A percentile compares a stretch with the other conserved stretches of the same genome.
These are phyloP conservation scores for Ictidomys tridecemlineatus DNA, from an alignment of 2,113 vertebrate species.

Conservation along the genomic window DNA sequence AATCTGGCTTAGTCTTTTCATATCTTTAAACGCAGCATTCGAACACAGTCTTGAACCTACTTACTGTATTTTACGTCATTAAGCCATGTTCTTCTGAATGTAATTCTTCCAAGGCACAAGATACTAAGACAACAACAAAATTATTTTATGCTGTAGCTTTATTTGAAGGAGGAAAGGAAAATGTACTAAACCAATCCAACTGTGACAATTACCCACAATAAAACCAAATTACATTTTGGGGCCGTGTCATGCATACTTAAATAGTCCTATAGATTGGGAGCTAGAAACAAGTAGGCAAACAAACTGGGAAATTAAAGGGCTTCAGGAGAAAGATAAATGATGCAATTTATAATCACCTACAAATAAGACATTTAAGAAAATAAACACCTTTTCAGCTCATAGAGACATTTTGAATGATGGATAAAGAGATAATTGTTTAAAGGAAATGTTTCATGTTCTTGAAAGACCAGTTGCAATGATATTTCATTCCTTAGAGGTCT, in stretches of 20 bases:
- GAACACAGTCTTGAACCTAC: neutral
- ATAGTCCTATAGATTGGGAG: neutral
- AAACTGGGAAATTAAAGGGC: neutral
- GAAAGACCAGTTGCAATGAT: neutral
- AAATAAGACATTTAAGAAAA: neutral
- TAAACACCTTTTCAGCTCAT: neutral
- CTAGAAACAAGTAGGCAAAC: neutral
- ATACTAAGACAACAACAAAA: neutral
- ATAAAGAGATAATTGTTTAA: neutral
- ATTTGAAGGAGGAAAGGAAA: neutral
- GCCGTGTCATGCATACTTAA: neutral
- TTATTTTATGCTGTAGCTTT: neutral
- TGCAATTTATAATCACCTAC: neutral
- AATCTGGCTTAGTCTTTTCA: neutral
- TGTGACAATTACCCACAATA: neutral
- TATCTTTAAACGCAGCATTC: neutral
- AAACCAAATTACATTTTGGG: neutral
- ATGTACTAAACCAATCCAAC: neutral
- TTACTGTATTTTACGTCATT: neutral
- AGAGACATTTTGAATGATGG: neutral
- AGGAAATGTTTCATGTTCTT: neutral
- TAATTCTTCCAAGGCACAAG: neutral
- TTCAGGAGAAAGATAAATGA: neutral
- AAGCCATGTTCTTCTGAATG: neutral
- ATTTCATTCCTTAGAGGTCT: neutral